These are phyloP conservation scores for Psittacula cyanocephala DNA, from an alignment of 2,113 vertebrate species.

Conservation along the genomic window DNA sequence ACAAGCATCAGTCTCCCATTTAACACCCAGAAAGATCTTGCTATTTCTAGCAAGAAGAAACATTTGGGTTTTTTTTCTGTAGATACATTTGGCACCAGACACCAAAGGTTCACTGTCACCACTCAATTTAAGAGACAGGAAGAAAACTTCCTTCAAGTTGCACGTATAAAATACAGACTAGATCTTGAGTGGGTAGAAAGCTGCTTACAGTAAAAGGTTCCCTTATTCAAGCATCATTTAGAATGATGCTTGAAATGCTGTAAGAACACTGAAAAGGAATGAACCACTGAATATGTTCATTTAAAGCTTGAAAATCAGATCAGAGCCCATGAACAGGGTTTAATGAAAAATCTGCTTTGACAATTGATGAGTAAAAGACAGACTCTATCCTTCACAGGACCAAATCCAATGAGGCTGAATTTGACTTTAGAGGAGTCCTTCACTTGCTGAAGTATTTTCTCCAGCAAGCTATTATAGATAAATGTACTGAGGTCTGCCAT, in stretches of 20 bases:
- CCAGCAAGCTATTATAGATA: not conserved
- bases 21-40: not conserved
- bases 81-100: not conserved
- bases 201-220: not conserved
- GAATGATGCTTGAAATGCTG: not conserved
- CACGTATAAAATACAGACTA: not conserved
- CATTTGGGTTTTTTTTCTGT: not conserved
- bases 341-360: not conserved
- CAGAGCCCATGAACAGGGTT: not conserved
- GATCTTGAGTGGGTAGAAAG: not conserved
- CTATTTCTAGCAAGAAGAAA: not conserved
- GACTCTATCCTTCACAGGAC: not conserved
- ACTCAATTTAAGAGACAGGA: not conserved
- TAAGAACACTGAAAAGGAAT: not conserved
- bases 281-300: not conserved
- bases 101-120: not conserved
- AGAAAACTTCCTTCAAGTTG: not conserved
- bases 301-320: not conserved
- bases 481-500: not conserved
- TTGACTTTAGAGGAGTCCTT: not conserved
- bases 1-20: not conserved
- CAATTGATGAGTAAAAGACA: not conserved
- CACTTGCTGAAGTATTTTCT: not conserved
- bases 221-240: not conserved
- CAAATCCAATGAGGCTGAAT: not conserved